Conservation (phyloP, 2,888 invertebrate genomes). For the Spicauda simplicius region DNA sequence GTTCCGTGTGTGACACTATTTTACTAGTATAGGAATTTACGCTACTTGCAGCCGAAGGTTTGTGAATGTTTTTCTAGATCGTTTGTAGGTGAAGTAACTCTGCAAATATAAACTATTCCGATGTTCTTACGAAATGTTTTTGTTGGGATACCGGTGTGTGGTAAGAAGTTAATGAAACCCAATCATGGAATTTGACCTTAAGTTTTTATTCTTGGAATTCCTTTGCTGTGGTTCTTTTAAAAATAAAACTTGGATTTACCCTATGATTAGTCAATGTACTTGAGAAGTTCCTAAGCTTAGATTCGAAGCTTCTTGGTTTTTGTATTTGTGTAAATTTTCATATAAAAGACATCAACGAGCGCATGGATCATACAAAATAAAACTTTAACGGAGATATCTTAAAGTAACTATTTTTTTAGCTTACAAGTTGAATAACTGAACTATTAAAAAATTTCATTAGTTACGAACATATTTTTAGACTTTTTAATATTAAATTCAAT, state of each 20-base stretch:
- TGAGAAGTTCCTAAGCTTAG: not conserved
- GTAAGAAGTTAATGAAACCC: conserved; percentile 25
- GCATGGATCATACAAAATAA: not conserved
- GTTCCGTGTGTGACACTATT: conserved; percentile 35
- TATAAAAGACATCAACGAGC: conserved; percentile 33
- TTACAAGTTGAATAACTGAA: too few species aligned
- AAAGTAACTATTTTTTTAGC: too few species aligned
- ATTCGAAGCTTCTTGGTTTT: not conserved
- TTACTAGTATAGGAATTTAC: conserved; percentile 3
- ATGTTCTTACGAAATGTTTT: conserved; percentile 58
- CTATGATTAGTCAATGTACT: not conserved
- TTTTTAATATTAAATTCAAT: too few species aligned
- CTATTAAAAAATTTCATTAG: too few species aligned
- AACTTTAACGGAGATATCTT: too few species aligned
- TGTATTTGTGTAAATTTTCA: not conserved
- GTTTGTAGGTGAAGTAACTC: conserved; percentile 52
- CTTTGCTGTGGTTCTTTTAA: not conserved
- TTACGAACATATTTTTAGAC: too few species aligned
- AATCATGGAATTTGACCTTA: conserved; percentile 39
- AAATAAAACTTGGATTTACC: not conserved
- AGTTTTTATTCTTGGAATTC: conserved; percentile 5
- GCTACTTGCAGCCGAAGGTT: conserved; percentile 53
- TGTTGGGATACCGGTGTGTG: conserved; percentile 32
- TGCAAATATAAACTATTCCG: conserved; percentile 56
- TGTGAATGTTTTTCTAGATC: conserved; percentile 44